Conservation (phyloP, 2,113 vertebrate genomes). For the Symphodus melops region DNA sequence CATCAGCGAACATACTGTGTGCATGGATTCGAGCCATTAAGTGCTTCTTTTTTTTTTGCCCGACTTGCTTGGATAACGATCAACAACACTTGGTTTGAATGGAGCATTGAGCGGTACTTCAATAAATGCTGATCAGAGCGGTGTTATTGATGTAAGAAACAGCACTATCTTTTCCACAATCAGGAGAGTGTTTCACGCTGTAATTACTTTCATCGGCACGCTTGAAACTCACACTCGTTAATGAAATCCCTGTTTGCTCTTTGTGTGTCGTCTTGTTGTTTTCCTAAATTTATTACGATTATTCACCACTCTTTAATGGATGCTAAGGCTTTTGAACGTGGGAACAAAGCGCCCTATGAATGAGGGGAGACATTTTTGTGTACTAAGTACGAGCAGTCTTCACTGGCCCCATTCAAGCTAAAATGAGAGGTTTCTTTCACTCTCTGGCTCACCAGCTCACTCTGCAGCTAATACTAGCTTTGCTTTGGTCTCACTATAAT, state of each 20-base stretch:
- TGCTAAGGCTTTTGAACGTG: background rate
- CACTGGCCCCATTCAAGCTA: background rate
- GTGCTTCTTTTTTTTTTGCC: conserved; percentile 45
- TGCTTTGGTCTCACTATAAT: too few species aligned
- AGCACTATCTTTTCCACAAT: background rate
- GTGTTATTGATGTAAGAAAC: conserved; percentile 17
- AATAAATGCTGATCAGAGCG: conserved; percentile 27
- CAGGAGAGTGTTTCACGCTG: background rate
- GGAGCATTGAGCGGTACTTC: conserved; percentile 10
- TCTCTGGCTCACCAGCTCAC: background rate
- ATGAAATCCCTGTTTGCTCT: conserved; percentile 34
- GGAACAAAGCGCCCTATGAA: background rate
- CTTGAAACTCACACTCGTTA: conserved; percentile 49
- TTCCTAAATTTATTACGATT: background rate
- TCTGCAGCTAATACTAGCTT: too few species aligned
- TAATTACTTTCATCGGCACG: conserved; percentile 40
- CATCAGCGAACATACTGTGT: conserved; percentile 47
- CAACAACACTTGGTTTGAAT: conserved; percentile 22
- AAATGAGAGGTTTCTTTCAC: background rate
- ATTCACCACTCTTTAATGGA: background rate
- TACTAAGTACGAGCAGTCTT: background rate
- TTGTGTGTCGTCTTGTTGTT: conserved; percentile 11
- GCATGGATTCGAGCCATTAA: conserved; percentile 51
- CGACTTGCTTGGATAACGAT: conserved; percentile 45
- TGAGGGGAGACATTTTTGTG: too few species aligned